Evolutionary conservation across 2,797 vertebrate genomes (phyloP), one percentile per base, ranked within the genome.

Genomic region (Oreonectes daqikongensis): DNA sequence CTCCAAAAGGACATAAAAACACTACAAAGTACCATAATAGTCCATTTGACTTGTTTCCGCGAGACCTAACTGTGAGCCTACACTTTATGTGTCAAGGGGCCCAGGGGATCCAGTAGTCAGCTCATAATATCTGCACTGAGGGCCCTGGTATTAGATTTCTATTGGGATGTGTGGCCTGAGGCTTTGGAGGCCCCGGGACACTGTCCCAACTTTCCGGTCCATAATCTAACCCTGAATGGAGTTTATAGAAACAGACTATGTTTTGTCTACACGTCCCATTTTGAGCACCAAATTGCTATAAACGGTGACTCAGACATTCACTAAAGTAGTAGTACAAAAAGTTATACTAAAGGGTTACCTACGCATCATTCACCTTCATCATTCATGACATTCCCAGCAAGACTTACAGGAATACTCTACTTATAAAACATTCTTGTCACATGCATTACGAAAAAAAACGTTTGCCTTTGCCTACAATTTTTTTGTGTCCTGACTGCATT

Each of bases 341-440:
- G 52, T 28, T 3, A 26, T 52, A 38, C 22, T 46, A 18, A 9
- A 48, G 28, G 4, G 4, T 72, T 38, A 52, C 17, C 50, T 20
- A 20, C 0, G 38, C 8, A 60, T 32, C 30, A n/a, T 26, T 50
- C 5, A 22, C 28, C 65, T 52, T 53, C 32, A 65, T 74, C 3
- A 24, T 30, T 32, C 26, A n/a, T 18, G 57, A n/a, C 57, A n/a
- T 60, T 35, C 5, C 28, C 15, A 60, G 18, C 20, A 66, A 22
- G 12, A 55, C 17, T 74, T 65, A 28, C 24, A 73, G 4, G 22
- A 74, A 55, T 35, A 9, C 65, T 65, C 48, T 40, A 64, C 30
- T 73, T 40, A 26, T n/a, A 8, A 53, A 74, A 50, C 20, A 72
- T 24, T 44, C 14, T n/a, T 35, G 32, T 35, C 32, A 35, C 32